Evolutionary conservation across 2,888 invertebrate genomes (phyloP).

Genomic region (Capitulum mitella): DNA sequence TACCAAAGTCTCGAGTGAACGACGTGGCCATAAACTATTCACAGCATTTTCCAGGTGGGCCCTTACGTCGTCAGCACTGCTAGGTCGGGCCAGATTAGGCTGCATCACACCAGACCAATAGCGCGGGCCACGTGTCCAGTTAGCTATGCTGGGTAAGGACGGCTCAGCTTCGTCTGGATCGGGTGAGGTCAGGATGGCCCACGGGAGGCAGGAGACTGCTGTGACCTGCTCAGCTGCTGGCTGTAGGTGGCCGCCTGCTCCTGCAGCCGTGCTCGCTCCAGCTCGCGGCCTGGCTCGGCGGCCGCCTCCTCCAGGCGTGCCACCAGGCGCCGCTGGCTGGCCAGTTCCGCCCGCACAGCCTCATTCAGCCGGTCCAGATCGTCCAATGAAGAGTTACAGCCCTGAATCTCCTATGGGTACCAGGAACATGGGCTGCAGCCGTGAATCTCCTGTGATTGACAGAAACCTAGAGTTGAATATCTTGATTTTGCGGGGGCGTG

Average conservation of each 20-base stretch:
- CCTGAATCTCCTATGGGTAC: constrained; percentile 66
- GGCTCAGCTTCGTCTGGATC: not conserved
- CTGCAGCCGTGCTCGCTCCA: constrained; percentile 46
- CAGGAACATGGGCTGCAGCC: too few relatives aligned
- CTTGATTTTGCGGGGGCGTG: too few relatives aligned
- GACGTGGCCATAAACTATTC: too few relatives aligned
- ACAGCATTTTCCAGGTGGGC: too few relatives aligned
- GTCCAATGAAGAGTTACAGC: constrained; percentile 62
- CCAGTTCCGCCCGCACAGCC: constrained; percentile 62
- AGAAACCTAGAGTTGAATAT: too few relatives aligned
- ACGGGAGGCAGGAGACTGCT: not conserved
- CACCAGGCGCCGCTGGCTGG: constrained; percentile 59
- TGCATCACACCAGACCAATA: too few relatives aligned
- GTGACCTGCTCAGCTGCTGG: constrained; percentile 59
- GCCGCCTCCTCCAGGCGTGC: constrained; percentile 61
- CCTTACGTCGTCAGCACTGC: too few relatives aligned
- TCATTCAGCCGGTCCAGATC: constrained; percentile 65
- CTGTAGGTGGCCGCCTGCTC: constrained; percentile 57
- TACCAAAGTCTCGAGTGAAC: too few relatives aligned
- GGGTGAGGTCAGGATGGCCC: not conserved
- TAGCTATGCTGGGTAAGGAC: too few relatives aligned
- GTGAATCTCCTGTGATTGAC: too few relatives aligned
- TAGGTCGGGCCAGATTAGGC: too few relatives aligned
- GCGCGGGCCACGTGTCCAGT: too few relatives aligned
- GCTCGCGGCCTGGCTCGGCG: constrained; percentile 53